Evolutionary conservation across 2,888 invertebrate species (phyloP).

Genomic region (Drosophila formosana): DNA sequence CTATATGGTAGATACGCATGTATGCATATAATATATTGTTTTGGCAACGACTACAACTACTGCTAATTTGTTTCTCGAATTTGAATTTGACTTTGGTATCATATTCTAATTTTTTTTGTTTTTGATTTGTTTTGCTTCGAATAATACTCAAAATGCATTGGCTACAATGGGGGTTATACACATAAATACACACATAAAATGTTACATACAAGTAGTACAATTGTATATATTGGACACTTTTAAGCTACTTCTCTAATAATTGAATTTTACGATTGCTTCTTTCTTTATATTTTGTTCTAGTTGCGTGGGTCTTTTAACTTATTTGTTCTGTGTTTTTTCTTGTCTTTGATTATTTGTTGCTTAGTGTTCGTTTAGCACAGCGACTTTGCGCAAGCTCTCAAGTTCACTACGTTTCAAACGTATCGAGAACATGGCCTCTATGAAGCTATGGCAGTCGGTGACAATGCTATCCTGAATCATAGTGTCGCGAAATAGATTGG

Average conservation of each 20-base stretch:
- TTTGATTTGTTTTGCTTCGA: conserved; percentile 19
- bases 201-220: conserved; percentile 35
- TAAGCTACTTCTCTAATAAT: conserved; percentile 71
- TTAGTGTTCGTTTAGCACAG: conserved; percentile 72
- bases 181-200: conserved; percentile 50
- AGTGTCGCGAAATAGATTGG: conserved; percentile 91
- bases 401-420: conserved; percentile 87
- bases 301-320: conserved; percentile 39
- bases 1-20: conserved; percentile 7
- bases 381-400: conserved; percentile 82
- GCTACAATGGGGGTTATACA: conserved; percentile 60
- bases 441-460: conserved; percentile 94
- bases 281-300: conserved; percentile 48
- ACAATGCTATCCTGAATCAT: conserved; percentile 92
- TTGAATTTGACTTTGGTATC: conserved; percentile 70
- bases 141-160: conserved; percentile 74
- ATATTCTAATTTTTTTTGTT: conserved; percentile 31
- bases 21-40: conserved; percentile 22
- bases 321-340: conserved; percentile 25
- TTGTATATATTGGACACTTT: conserved; percentile 62
- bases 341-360: conserved; percentile 34
- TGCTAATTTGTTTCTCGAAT: conserved; percentile 34
- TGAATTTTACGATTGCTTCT: conserved; percentile 79
- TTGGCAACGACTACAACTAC: conserved; percentile 74
- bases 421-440: conserved; percentile 93